Percentiles rank a stretch among this genome's conserved stretches.
Conservation (phyloP, 2,113 vertebrate genomes). For the Myiopsitta monachus region DNA sequence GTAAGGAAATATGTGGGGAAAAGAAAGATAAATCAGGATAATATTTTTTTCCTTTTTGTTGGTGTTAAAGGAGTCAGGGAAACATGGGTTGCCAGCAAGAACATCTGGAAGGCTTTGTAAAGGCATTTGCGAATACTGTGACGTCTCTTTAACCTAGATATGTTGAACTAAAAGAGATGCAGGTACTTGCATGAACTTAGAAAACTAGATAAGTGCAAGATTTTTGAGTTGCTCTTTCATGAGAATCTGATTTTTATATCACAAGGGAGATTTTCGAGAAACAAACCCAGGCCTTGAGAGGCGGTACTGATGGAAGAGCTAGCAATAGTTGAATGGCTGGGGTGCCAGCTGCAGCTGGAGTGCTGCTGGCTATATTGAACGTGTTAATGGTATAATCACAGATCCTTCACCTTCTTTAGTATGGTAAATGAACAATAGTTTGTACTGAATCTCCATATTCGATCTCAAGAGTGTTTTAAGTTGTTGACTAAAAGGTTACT, state of each 20-base stretch:
- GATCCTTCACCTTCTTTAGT: background rate
- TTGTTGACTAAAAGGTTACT: background rate
- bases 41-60: background rate
- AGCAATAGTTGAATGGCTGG: background rate
- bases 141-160: background rate
- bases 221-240: background rate
- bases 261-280: background rate
- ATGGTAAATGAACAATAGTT: background rate
- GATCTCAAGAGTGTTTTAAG: background rate
- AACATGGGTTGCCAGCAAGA: background rate
- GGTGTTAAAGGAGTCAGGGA: background rate
- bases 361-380: background rate
- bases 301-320: background rate
- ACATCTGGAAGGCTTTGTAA: background rate
- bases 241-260: background rate
- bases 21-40: background rate
- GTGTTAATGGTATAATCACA: background rate
- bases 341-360: background rate
- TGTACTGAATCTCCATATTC: background rate
- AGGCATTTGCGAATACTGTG: background rate
- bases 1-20: background rate
- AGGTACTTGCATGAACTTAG: background rate
- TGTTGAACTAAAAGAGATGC: background rate
- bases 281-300: background rate
- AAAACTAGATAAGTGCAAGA: background rate